Conservation (phyloP, 2,888 invertebrate species). For the Zelleria hepariella region DNA sequence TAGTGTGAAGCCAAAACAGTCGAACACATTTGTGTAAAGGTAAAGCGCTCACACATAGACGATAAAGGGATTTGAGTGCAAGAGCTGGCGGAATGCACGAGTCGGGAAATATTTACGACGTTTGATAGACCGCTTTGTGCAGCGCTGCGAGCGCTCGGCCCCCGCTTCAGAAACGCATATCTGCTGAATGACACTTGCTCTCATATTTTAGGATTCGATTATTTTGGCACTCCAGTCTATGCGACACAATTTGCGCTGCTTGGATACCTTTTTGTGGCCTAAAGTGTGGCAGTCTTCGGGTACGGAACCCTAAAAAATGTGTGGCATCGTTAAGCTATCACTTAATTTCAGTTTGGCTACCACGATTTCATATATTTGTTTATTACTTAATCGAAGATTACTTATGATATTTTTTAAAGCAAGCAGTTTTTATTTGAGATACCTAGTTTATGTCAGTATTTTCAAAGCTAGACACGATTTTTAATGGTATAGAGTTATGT, state of each 20-base stretch:
- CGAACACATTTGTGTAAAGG: neutral
- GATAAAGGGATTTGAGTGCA: conserved; percentile 49
- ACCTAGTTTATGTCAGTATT: no score
- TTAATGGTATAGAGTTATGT: no score
- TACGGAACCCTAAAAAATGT: neutral
- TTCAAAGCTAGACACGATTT: no score
- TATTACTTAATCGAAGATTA: no score
- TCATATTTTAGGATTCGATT: neutral
- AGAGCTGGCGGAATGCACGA: conserved; percentile 24
- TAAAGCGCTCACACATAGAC: conserved; percentile 22
- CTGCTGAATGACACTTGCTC: neutral
- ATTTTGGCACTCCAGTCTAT: neutral
- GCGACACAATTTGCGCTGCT: neutral
- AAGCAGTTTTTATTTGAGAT: no score
- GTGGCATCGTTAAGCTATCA: no score
- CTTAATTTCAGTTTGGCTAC: no score
- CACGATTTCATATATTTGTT: no score
- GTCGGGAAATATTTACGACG: conserved; percentile 63
- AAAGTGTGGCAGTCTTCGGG: neutral
- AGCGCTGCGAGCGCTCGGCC: conserved; percentile 22
- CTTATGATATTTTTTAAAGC: no score
- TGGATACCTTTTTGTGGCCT: neutral
- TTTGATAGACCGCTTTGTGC: conserved; percentile 61
- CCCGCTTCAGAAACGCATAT: neutral
- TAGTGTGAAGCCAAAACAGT: neutral